phyloP scores from a whole-genome alignment of 2,113 vertebrate genomes.

The Sisor rabdophorus region DNA sequence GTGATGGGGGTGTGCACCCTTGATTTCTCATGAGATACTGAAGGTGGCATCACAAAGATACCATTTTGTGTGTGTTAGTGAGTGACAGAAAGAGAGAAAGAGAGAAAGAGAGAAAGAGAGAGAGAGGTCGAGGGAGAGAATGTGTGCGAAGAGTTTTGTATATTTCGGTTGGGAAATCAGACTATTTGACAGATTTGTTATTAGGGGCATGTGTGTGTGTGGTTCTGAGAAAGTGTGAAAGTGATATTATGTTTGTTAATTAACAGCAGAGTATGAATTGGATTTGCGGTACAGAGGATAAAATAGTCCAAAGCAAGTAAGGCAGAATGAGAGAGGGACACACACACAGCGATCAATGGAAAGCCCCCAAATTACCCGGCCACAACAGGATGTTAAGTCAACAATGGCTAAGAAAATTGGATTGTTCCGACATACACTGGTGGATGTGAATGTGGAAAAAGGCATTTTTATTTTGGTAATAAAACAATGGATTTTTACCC shows the following conservation, averaged over 20 bases:
- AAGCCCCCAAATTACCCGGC: constrained; percentile 42
- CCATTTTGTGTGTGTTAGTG: constrained; percentile 50
- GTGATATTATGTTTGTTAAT: background rate
- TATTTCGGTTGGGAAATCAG: background rate
- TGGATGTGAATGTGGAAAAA: constrained; percentile 30
- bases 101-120: constrained; percentile 2
- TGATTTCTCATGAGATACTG: constrained; percentile 71
- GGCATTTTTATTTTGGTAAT: background rate
- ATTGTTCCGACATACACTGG: constrained; percentile 30
- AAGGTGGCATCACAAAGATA: constrained; percentile 60
- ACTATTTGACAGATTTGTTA: background rate
- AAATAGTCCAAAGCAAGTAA: constrained; percentile 34
- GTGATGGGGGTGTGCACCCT: constrained; percentile 28
- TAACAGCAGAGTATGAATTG: background rate
- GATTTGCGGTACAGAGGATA: constrained; percentile 7
- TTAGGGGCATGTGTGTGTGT: background rate
- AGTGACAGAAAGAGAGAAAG: constrained; percentile 1
- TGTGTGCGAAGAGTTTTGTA: background rate
- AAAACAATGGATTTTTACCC: constrained; percentile 60
- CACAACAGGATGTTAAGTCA: constrained; percentile 39
- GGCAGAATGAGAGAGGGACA: constrained; percentile 8
- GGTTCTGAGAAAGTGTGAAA: background rate
- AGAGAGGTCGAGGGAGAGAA: background rate
- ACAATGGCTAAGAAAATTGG: constrained; percentile 36
- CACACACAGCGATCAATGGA: constrained; percentile 26